These are phyloP conservation scores for Synergus umbraculus DNA, from an alignment of 2,888 invertebrate species.

Conservation along the genomic window DNA sequence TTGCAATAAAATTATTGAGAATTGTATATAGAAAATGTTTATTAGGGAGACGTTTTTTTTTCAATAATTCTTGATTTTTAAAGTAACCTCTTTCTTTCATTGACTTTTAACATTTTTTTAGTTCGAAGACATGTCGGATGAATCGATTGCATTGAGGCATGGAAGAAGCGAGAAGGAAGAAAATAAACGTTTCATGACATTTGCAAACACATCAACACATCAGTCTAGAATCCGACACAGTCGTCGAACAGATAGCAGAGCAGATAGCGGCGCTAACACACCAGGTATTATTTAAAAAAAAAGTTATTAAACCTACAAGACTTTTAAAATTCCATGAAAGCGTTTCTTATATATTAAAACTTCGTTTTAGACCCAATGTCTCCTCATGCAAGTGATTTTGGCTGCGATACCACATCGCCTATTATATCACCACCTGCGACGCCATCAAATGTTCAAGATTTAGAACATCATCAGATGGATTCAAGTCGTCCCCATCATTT, in stretches of 20 bases:
- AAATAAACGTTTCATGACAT: slow-evolving; percentile 85
- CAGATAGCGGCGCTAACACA: slow-evolving; percentile 85
- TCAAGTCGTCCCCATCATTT: slow-evolving; percentile 67
- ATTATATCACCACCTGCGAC: slow-evolving; percentile 79
- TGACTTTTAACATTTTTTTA: slow-evolving; percentile 58
- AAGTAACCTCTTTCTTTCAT: neutral
- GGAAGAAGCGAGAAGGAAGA: slow-evolving; percentile 89
- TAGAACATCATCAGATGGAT: slow-evolving; percentile 66
- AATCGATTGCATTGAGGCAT: slow-evolving; percentile 85
- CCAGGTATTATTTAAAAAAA: slow-evolving; percentile 77
- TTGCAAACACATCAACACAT: slow-evolving; percentile 76
- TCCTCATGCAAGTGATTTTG: slow-evolving; percentile 78
- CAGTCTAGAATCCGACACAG: slow-evolving; percentile 80
- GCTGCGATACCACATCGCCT: slow-evolving; percentile 77
- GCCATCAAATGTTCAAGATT: slow-evolving; percentile 74
- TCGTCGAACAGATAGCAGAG: slow-evolving; percentile 84
- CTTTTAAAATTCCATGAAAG: no score
- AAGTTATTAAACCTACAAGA: neutral
- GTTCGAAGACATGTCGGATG: slow-evolving; percentile 90
- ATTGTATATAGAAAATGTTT: neutral
- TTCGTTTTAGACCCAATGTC: slow-evolving; percentile 81
- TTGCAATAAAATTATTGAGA: neutral
- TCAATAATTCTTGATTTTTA: neutral
- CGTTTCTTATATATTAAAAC: slow-evolving; percentile 15
- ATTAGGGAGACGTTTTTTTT: neutral